phyloP scores from a whole-genome alignment of 1,140 invertebrate genomes.

The Sipha flava region DNA sequence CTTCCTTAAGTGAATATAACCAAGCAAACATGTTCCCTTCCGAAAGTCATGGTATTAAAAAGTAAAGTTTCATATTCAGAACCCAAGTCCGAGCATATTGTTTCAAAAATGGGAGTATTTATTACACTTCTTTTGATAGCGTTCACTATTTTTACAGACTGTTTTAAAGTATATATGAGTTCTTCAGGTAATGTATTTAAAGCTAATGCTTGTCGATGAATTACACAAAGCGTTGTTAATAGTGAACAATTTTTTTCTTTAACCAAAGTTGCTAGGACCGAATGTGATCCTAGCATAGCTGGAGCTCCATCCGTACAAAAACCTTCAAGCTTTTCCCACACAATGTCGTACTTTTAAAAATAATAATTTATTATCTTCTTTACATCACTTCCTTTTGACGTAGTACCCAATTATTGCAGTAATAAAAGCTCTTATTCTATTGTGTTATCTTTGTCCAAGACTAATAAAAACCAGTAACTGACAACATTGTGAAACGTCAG shows the following conservation, averaged over 20 bases:
- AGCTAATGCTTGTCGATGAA: constrained; percentile 3
- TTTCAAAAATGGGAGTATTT: background rate
- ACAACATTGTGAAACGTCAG: no score
- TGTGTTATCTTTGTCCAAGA: background rate
- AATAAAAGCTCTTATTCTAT: background rate
- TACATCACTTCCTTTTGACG: background rate
- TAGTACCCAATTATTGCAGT: background rate
- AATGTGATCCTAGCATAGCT: background rate
- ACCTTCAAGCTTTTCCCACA: background rate
- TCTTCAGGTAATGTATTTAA: background rate
- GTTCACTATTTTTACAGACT: background rate
- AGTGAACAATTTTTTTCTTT: background rate
- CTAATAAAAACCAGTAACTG: background rate
- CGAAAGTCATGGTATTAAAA: background rate
- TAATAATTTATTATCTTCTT: background rate
- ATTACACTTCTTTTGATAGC: background rate
- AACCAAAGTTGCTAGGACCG: background rate
- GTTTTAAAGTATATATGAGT: background rate
- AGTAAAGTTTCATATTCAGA: background rate
- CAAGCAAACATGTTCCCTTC: background rate
- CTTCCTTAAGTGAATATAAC: background rate
- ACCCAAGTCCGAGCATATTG: background rate
- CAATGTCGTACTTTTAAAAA: background rate
- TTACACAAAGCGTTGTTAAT: background rate
- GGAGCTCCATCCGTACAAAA: background rate